Percentiles rank a stretch among this genome's conserved stretches.
Conservation (phyloP, 2,797 vertebrate species). For the Characodon lateralis region DNA sequence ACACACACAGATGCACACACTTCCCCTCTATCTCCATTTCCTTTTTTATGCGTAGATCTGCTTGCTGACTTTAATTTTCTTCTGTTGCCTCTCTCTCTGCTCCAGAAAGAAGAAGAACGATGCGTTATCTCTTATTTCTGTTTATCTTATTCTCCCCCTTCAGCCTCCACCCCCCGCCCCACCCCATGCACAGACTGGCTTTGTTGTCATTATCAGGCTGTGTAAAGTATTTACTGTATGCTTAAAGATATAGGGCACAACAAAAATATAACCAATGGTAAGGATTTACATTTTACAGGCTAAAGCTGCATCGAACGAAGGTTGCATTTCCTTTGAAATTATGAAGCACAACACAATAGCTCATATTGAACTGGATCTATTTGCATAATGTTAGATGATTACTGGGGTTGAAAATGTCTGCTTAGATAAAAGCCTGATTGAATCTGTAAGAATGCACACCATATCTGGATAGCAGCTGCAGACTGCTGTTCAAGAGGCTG, state of each 20-base stretch:
- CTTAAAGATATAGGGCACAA: background rate
- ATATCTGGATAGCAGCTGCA: slow-evolving; percentile 75
- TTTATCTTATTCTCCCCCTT: slow-evolving; percentile 20
- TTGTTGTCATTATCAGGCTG: slow-evolving; percentile 1
- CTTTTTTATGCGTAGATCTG: slow-evolving; percentile 68
- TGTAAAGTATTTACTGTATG: background rate
- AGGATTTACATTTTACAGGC: background rate
- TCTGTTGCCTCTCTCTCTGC: slow-evolving; percentile 40
- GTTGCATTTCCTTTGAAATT: slow-evolving; percentile 22
- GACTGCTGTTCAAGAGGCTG: slow-evolving; percentile 17
- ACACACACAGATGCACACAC: slow-evolving; percentile 18
- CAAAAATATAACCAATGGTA: slow-evolving; percentile 2
- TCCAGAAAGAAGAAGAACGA: slow-evolving; percentile 53
- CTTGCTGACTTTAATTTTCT: slow-evolving; percentile 69
- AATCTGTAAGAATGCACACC: slow-evolving; percentile 65
- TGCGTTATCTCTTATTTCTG: slow-evolving; percentile 47
- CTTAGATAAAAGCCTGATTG: slow-evolving; percentile 46
- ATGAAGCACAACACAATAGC: background rate
- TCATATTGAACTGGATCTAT: background rate
- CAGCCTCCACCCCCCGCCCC: background rate
- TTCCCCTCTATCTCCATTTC: slow-evolving; percentile 40
- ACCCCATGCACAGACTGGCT: slow-evolving; percentile 12
- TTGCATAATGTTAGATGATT: slow-evolving; percentile 27
- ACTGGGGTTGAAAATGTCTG: slow-evolving; percentile 20
- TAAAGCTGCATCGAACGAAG: slow-evolving; percentile 1